Evolutionary conservation across 2,888 invertebrate genomes (phyloP).

Genomic region (Stenoptilia bipunctidactyla): DNA sequence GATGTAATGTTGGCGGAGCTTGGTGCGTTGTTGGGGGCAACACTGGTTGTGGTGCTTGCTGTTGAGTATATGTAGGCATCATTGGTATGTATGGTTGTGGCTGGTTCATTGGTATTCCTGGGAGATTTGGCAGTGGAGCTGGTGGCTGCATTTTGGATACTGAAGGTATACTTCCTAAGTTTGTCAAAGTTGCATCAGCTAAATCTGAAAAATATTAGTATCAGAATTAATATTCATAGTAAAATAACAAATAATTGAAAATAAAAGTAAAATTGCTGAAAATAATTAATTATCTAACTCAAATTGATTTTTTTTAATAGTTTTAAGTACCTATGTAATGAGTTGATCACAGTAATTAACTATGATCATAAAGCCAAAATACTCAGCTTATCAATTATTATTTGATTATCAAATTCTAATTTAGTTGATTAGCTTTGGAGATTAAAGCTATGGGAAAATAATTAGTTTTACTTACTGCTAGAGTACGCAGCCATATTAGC

Average conservation of each 20-base stretch:
- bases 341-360: too few relatives aligned
- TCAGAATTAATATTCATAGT: conserved; percentile 52
- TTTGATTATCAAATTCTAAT: too few relatives aligned
- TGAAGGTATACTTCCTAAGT: conserved; percentile 61
- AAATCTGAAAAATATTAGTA: conserved; percentile 53
- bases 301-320: too few relatives aligned
- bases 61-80: conserved; percentile 54
- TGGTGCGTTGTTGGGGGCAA: conserved; percentile 17
- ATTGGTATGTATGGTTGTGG: conserved; percentile 67
- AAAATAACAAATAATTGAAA: too few relatives aligned
- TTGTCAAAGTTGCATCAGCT: conserved; percentile 59
- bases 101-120: conserved; percentile 65
- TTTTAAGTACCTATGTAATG: too few relatives aligned
- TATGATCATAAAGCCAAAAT: too few relatives aligned
- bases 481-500: conserved; percentile 61
- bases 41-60: conserved; percentile 26
- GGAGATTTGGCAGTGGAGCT: conserved; percentile 61
- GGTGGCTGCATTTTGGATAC: conserved; percentile 64
- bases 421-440: too few relatives aligned
- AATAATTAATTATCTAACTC: too few relatives aligned
- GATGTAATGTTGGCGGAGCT: conserved; percentile 11
- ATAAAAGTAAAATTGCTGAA: too few relatives aligned
- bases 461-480: conserved; percentile 57
- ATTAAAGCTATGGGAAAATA: too few relatives aligned
- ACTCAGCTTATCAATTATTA: too few relatives aligned